Percentiles rank a stretch among this genome's conserved stretches.
phyloP scores from a whole-genome alignment of 1,140 invertebrate genomes.

The Probaryconus sp. region DNA sequence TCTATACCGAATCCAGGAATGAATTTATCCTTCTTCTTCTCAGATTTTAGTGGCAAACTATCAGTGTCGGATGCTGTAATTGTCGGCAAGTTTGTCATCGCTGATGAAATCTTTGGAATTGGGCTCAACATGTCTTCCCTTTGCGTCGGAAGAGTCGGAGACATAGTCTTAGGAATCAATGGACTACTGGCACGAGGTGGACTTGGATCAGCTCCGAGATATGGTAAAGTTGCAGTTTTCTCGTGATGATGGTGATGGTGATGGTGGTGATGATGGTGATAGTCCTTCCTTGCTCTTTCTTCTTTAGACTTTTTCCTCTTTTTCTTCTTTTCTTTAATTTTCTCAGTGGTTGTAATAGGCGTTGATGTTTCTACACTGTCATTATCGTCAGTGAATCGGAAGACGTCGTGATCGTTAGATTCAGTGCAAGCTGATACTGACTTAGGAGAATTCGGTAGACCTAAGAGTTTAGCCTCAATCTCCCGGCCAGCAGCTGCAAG shows the following conservation, averaged over 20 bases:
- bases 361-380: constrained; percentile 78
- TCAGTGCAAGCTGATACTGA: constrained; percentile 68
- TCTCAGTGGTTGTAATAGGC: constrained; percentile 72
- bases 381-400: constrained; percentile 81
- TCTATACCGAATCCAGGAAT: constrained; percentile 85
- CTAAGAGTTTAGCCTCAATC: constrained; percentile 87
- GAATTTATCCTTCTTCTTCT: constrained; percentile 81
- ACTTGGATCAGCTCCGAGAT: constrained; percentile 72
- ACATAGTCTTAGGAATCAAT: constrained; percentile 68
- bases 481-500: constrained; percentile 87
- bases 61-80: constrained; percentile 72
- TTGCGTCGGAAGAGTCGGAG: constrained; percentile 72
- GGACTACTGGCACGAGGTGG: constrained; percentile 75
- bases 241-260: constrained; percentile 76
- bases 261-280: constrained; percentile 82
- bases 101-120: constrained; percentile 78
- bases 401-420: constrained; percentile 78
- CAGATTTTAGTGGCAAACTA: constrained; percentile 70
- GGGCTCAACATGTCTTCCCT: constrained; percentile 79
- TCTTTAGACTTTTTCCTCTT: constrained; percentile 90
- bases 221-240: constrained; percentile 70
- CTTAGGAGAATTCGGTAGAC: constrained; percentile 74
- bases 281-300: constrained; percentile 83
- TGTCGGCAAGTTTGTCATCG: constrained; percentile 64
- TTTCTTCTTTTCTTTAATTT: constrained; percentile 87